These are phyloP conservation scores for Patella depressa DNA, from an alignment of 2,888 invertebrate genomes.

Conservation along the genomic window DNA sequence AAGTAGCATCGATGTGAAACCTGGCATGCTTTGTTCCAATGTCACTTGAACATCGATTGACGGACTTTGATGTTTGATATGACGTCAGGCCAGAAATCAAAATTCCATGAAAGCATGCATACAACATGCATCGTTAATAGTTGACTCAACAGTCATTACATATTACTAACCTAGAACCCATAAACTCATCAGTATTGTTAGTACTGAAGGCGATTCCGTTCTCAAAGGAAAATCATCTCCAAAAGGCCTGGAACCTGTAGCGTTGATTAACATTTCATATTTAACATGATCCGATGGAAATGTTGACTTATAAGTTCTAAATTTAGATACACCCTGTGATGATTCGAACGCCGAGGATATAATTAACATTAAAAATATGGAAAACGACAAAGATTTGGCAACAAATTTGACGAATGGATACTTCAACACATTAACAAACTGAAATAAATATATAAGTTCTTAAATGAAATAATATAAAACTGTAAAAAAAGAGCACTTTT, in stretches of 20 bases:
- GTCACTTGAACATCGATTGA: no score
- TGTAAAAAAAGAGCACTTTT: no score
- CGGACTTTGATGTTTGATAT: no score
- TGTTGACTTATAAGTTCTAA: constrained; percentile 31
- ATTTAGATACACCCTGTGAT: constrained; percentile 40
- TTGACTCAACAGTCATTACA: no score
- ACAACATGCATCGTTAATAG: no score
- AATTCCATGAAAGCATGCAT: no score
- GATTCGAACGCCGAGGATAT: constrained; percentile 56
- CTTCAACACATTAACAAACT: constrained; percentile 56
- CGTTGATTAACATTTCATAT: constrained; percentile 24
- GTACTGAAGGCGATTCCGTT: constrained; percentile 45
- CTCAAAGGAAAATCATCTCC: constrained; percentile 56
- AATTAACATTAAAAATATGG: constrained; percentile 62
- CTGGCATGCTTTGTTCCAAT: no score
- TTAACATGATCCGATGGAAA: constrained; percentile 35
- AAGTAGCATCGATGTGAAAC: no score
- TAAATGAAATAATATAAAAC: no score
- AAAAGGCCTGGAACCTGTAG: constrained; percentile 29
- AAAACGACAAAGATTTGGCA: constrained; percentile 63
- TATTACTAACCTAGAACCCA: constrained; percentile 57
- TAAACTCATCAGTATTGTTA: constrained; percentile 53
- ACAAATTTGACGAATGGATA: constrained; percentile 69
- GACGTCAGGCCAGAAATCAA: no score
- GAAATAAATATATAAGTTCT: constrained; percentile 14